Conservation (phyloP, 2,797 vertebrate species). For the Clarias laeviceps region DNA sequence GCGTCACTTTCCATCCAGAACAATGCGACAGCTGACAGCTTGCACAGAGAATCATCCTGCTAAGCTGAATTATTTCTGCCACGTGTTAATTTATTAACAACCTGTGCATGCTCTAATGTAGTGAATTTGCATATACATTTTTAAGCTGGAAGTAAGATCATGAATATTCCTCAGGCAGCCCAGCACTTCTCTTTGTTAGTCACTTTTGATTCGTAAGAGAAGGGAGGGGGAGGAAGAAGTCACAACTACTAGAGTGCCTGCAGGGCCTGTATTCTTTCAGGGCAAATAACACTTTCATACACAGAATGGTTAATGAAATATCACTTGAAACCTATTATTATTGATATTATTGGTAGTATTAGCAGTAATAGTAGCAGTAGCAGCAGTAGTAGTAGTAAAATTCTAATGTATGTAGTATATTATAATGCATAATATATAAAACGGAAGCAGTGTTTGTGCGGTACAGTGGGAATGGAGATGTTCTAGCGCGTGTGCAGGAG, state of each 20-base stretch:
- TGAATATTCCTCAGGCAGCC: slow-evolving; percentile 70
- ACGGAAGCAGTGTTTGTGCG: background rate
- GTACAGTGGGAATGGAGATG: background rate
- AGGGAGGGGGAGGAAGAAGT: slow-evolving; percentile 37
- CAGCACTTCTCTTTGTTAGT: slow-evolving; percentile 57
- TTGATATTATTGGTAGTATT: background rate
- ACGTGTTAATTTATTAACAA: slow-evolving; percentile 90
- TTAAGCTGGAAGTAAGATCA: slow-evolving; percentile 77
- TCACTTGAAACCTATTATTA: background rate
- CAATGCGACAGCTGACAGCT: slow-evolving; percentile 91
- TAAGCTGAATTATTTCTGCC: slow-evolving; percentile 95
- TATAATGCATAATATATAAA: background rate
- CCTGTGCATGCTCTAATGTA: slow-evolving; percentile 85
- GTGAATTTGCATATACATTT: slow-evolving; percentile 84
- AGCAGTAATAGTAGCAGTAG: too few relatives aligned
- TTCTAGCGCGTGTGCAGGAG: background rate
- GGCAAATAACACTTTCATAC: slow-evolving; percentile 67
- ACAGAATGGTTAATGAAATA: slow-evolving; percentile 19
- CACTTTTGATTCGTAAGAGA: slow-evolving; percentile 54
- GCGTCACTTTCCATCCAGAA: slow-evolving; percentile 78
- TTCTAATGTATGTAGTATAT: background rate
- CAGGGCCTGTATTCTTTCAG: slow-evolving; percentile 74
- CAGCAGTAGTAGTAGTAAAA: too few relatives aligned
- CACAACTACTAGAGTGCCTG: slow-evolving; percentile 68
- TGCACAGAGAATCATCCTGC: slow-evolving; percentile 88